Evolutionary conservation across 2,113 vertebrate genomes (phyloP), one percentile per base, ranked within the genome.

Genomic region (Chelonoidis abingdonii): DNA sequence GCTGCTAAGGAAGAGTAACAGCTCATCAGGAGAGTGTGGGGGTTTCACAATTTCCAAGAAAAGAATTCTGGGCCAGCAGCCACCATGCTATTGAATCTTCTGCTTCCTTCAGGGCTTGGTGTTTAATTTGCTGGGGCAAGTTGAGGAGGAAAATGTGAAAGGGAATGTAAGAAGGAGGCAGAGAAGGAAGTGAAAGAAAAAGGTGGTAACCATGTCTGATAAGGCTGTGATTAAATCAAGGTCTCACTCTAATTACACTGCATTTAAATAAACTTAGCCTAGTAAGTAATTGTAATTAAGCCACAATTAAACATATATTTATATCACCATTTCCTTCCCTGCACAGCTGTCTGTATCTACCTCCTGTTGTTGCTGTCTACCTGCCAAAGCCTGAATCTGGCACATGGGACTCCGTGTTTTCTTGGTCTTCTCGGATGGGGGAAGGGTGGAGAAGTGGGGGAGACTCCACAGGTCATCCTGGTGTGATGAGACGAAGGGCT

Each of bases 291-390:
- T 98, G 98, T 98, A 98, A 98, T 98, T 98, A 98, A 98, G 97
- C 97, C 98, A 97, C 98, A 98, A 98, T 98, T 98, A 98, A 98
- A 98, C 97, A 97, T 97, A 93, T 98, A 98, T 98, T 98, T 98
- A 98, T 98, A 98, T 97, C 98, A 87, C 97, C 92, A 94, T 95
- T 93, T 97, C 97, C 95, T 98, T 95, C 92, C 83, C 96, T 79
- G 35, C 94, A 95, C 98, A 98, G 98, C 98, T 98, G 98, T 94
- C 96, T 98, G 13, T 95, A 96, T 94, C 92, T 89, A 96, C 94
- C 96, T 97, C 95, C 96, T 96, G 93, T 89, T 95, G 97, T 90
- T 98, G 89, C 93, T 96, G 78, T 96, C 92, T 98, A 97, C 89
- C 96, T 97, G 93, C 93, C 94, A 95, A 95, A 96, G 87, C 8